Conservation (phyloP, 2,113 vertebrate genomes). For the Diadophis punctatus region DNA sequence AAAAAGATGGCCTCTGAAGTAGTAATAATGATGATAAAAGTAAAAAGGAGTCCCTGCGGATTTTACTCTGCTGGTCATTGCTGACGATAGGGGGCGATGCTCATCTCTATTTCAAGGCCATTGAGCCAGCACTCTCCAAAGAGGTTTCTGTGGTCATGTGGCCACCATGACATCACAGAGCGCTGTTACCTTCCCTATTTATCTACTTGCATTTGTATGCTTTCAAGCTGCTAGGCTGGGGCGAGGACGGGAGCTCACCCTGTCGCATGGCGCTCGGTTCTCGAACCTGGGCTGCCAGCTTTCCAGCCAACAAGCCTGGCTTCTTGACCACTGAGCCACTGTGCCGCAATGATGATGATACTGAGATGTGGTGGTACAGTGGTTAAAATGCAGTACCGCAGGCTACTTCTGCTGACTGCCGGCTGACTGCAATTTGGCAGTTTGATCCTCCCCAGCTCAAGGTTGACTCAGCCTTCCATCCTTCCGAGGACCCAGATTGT, state of each 20-base stretch:
- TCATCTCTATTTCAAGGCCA: not conserved
- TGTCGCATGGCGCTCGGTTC: rapidly evolving
- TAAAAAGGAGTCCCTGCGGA: not conserved
- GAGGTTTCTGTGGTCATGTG: not conserved
- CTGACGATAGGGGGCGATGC: not conserved
- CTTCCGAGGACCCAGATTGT: too few species aligned
- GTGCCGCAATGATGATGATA: not conserved
- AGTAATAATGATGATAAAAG: not conserved
- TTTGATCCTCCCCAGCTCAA: too few species aligned
- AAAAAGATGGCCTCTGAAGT: not conserved
- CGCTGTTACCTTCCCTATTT: not conserved
- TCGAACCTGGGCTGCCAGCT: not conserved
- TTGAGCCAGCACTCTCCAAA: not conserved
- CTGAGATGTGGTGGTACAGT: too few species aligned
- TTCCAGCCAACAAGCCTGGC: not conserved
- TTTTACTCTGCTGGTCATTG: not conserved
- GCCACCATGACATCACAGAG: not conserved
- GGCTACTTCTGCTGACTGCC: too few species aligned
- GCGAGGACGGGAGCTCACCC: not conserved
- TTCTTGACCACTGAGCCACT: not conserved
- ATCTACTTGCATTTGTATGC: not conserved
- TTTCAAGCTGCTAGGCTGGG: not conserved
- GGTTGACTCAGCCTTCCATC: too few species aligned
- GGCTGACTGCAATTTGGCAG: too few species aligned
- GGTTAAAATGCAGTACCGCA: too few species aligned